Percentiles rank a stretch among this genome's conserved stretches.
These are phyloP conservation scores for Protobothrops flavoviridis DNA, from an alignment of 2,113 vertebrate species.

Conservation along the genomic window DNA sequence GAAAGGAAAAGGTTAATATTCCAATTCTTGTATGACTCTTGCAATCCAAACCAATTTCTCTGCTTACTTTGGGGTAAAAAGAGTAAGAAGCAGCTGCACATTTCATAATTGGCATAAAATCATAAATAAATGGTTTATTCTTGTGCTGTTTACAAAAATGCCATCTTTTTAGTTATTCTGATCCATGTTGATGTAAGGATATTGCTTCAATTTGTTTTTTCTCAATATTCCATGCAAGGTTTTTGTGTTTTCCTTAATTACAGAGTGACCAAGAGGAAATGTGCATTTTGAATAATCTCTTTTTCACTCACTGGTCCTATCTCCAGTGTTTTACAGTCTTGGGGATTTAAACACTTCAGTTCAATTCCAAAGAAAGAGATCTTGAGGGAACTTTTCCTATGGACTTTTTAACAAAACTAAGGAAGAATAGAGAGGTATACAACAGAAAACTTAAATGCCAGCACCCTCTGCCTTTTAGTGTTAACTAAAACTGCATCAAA, in stretches of 20 bases:
- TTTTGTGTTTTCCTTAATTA: background rate
- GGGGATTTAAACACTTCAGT: background rate
- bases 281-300: background rate
- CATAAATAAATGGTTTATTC: background rate
- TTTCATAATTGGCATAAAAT: background rate
- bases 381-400: background rate
- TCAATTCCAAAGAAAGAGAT: background rate
- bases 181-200: background rate
- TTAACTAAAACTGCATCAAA: background rate
- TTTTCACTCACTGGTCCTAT: background rate
- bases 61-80: background rate
- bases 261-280: background rate
- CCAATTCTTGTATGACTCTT: background rate
- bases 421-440: background rate
- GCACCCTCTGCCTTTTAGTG: background rate
- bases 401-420: background rate
- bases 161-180: background rate
- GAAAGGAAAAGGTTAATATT: background rate
- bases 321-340: background rate
- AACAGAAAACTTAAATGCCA: background rate
- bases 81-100: background rate
- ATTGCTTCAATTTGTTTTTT: background rate
- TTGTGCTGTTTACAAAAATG: background rate
- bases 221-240: background rate
- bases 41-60: background rate